Base-by-base conservation (phyloP, 2,888 invertebrate genomes). In the Sinohyriopsis cumingii region DNA sequence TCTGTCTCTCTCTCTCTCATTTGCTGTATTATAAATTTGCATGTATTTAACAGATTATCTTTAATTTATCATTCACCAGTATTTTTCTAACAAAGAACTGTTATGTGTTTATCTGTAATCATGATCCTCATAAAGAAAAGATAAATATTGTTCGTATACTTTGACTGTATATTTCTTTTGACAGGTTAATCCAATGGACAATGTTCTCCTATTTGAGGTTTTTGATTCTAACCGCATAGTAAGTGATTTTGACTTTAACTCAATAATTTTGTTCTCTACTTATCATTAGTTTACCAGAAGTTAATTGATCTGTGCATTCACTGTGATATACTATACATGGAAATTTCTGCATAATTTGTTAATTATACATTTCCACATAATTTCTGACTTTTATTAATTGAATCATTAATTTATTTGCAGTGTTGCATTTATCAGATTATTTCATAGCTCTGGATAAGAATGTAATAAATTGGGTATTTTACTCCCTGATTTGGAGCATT, bases 221-320 rank as follows among this genome's bases (percentile, higher is more conserved):
- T 98, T 98, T 92, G 98, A 99, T 92, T 98, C 98, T 91, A 99
- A 99, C 92, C 93, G 98, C 79, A 93, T 99, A 85, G 91, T 91
- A 83, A 84, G 90, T 83, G 69, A 28, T 12, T 5, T 53, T 18
- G 24, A 18, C 25, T 25, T 9, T 61, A 28, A 3, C 28, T n/a
- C 28, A 61, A 5, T 18, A 15, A n/a, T 18, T 59, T 45, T 45
- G 55, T 55, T 53, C 18, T 54, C 15, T n/a, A n/a, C 19, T 55
- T 64, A 22, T 24, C 24, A 5, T 55, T 5, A 15, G 45, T 45
- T 12, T 45, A 45, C 45, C 4, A 28, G n/a, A 45, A n/a, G 7
- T 63, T 18, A 20, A 33, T 61, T 28, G 2, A 24, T 24, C 3
- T 59, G 59, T 59, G 59, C 24, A 45, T 12, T 45, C 45, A 15